Base-by-base conservation (phyloP, 2,888 invertebrate species). In the Leptodirus hochenwartii region DNA sequence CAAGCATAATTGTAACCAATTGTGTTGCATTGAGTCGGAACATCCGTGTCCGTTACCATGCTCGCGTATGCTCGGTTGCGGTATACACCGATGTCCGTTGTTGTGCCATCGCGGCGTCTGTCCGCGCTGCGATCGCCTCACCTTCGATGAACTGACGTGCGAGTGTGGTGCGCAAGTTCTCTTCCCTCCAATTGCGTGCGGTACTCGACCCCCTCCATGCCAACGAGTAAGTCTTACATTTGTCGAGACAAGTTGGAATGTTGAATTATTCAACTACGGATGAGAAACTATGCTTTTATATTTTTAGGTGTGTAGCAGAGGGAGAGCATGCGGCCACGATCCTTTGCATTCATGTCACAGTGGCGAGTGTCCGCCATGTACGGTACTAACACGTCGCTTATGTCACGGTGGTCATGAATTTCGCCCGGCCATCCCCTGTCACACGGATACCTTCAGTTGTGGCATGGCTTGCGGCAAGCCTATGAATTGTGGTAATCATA, bases 141-240 rank as follows among this genome's bases (percentile, higher is more conserved):
- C 8, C 47, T 91, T 91, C 58, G 81, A 85, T 30, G 95, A 96
- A 57, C 58, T 95, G 29, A 69, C 69, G 12, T 96, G 96, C 52
- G 79, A 79, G 49, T 96, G 96, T 54, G 93, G 95, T 5, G 64
- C 69, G 0, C 71, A 77, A 39, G 81, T 90, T 16, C 56, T 82
- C 30, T 76, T 77, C 50, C 95, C 96, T 2, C 96, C 96, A 0
- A 73, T 96, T 28, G 72, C 84, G 0, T 96, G 96, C 54, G 95
- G 95, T 11, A 79, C 87, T 0, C 71, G 73, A 35, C 75, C 77
- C 3, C 95, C 95, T 0, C 55, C 64, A 3, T 96, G 96, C 58
- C 57, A 58, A 25, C 32, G n/a, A n/a, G n/a, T n/a, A n/a, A n/a
- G n/a, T n/a, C n/a, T n/a, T n/a, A n/a, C n/a, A n/a, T n/a, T n/a